Conservation (phyloP, 2,797 vertebrate genomes). For the Gymnopithys bicolor region DNA sequence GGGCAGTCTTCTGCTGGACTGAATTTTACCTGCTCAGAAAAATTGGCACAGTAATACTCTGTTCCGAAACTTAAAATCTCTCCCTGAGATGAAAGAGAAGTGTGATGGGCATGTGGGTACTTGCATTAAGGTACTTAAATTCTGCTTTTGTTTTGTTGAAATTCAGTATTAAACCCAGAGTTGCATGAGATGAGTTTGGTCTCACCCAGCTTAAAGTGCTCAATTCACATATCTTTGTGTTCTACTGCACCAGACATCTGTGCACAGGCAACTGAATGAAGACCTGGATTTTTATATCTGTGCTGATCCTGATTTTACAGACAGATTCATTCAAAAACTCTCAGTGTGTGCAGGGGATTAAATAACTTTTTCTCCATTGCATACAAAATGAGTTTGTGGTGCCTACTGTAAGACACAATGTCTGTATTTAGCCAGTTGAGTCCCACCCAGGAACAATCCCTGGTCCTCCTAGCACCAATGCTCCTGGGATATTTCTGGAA, state of each 20-base stretch:
- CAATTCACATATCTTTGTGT: background rate
- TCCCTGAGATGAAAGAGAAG: background rate
- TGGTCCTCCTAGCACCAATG: accelerated
- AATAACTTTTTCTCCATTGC: background rate
- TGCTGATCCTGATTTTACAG: background rate
- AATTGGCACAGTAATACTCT: accelerated
- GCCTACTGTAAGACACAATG: background rate
- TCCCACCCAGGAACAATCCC: too few relatives aligned
- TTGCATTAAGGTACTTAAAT: background rate
- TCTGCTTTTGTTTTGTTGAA: background rate
- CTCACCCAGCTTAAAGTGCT: background rate
- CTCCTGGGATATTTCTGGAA: background rate
- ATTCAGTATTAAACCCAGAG: background rate
- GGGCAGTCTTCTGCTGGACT: background rate
- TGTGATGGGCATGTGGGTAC: background rate
- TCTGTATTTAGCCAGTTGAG: background rate
- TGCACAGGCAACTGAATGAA: background rate
- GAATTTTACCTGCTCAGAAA: background rate
- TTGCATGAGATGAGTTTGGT: background rate
- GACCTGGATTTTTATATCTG: background rate
- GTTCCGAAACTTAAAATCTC: background rate
- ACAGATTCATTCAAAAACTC: background rate
- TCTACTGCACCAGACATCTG: background rate
- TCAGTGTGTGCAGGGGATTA: background rate
- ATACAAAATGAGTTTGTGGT: background rate